Conservation (phyloP, 37 sponge, comb jelly and placozoan species). For the Eunapius fragilis region DNA sequence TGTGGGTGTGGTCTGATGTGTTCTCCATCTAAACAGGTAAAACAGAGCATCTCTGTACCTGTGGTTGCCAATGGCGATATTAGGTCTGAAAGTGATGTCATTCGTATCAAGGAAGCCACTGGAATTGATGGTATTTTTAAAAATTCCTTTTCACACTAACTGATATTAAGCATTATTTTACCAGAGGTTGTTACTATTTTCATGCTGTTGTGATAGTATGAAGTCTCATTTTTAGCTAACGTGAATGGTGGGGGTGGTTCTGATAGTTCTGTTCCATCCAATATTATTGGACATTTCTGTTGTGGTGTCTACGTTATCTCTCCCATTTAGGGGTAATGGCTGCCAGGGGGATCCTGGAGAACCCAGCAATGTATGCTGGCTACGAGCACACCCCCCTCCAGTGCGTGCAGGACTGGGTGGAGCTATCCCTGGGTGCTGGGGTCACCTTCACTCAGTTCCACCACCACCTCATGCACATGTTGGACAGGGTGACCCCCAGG, state of each 20-base stretch:
- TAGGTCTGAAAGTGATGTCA: constrained; percentile 40
- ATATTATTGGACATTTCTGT: too few species aligned
- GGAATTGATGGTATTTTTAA: constrained; percentile 61
- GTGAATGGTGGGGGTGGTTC: too few species aligned
- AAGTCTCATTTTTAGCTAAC: too few species aligned
- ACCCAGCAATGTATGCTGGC: constrained; percentile 91
- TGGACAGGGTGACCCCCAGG: constrained; percentile 69
- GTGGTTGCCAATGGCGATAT: constrained; percentile 96
- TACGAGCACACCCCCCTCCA: constrained; percentile 63
- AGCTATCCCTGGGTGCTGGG: constrained; percentile 63
- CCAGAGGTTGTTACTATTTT: not conserved
- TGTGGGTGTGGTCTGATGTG: not conserved
- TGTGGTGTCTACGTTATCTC: not conserved
- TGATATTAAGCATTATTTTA: too few species aligned
- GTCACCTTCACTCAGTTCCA: constrained; percentile 82
- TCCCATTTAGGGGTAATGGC: constrained; percentile 78
- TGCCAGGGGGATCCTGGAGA: constrained; percentile 88
- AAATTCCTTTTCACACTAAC: not conserved
- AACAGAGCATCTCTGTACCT: constrained; percentile 79
- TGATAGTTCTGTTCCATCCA: too few species aligned
- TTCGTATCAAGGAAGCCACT: constrained; percentile 32
- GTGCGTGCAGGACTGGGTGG: constrained; percentile 88
- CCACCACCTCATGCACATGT: constrained; percentile 91
- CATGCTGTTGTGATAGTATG: not conserved
- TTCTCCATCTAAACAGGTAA: constrained; percentile 39